These are phyloP conservation scores for Pithys albifrons DNA, from an alignment of 2,113 vertebrate species.

Conservation along the genomic window DNA sequence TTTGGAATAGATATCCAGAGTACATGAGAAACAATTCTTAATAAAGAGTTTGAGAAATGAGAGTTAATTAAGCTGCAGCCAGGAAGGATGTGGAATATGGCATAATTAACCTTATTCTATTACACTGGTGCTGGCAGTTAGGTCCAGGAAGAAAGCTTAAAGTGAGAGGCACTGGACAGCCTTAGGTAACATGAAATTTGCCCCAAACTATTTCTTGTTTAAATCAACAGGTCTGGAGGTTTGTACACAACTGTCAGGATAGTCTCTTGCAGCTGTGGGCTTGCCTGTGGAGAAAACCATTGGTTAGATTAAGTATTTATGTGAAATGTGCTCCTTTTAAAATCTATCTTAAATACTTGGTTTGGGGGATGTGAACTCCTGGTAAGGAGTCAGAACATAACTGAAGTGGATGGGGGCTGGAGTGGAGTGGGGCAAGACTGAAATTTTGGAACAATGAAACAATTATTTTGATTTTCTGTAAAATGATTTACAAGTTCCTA, in stretches of 20 bases:
- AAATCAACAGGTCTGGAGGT: neutral
- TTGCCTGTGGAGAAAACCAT: neutral
- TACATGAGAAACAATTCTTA: neutral
- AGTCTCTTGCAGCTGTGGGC: neutral
- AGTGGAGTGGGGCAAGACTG: neutral
- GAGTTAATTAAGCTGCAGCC: constrained; percentile 29
- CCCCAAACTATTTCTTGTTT: neutral
- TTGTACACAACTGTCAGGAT: neutral
- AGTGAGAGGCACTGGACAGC: neutral
- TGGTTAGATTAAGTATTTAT: neutral
- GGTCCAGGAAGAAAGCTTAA: constrained; percentile 30
- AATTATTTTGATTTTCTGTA: neutral
- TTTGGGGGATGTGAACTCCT: neutral
- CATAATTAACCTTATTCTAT: constrained; percentile 39
- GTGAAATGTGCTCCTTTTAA: neutral
- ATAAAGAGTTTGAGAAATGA: constrained; percentile 18
- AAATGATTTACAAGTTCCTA: neutral
- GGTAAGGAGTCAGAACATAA: neutral
- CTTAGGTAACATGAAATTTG: neutral
- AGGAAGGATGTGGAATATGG: constrained; percentile 58
- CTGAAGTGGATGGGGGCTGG: neutral
- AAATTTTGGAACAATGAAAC: neutral
- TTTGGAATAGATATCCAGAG: neutral
- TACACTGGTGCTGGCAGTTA: neutral
- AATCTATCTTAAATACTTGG: neutral